Evolutionary conservation across 1,140 invertebrate species (phyloP).

Genomic region (Meloidogyne hapla): DNA sequence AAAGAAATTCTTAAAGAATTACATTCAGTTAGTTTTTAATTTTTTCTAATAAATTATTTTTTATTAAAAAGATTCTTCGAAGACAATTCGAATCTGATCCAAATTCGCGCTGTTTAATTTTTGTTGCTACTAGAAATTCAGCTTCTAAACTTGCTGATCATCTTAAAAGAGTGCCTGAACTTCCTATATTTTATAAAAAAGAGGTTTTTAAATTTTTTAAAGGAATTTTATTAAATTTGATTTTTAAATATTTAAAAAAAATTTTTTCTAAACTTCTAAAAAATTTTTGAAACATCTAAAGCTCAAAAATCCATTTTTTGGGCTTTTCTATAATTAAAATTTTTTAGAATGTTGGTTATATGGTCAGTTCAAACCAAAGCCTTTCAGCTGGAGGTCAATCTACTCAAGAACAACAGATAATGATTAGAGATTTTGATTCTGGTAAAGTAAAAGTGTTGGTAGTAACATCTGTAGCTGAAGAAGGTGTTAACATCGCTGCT

Average conservation of each 20-base stretch:
- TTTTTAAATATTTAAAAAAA: too few relatives aligned
- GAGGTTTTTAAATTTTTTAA: slow-evolving; percentile 12
- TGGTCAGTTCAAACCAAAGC: slow-evolving; percentile 46
- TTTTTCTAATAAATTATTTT: neutral
- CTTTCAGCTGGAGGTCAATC: slow-evolving; percentile 38
- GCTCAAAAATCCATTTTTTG: too few relatives aligned
- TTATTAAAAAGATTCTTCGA: slow-evolving; percentile 22
- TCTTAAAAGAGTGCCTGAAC: slow-evolving; percentile 23
- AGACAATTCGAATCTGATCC: slow-evolving; percentile 41
- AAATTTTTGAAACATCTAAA: too few relatives aligned
- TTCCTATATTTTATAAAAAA: slow-evolving; percentile 32
- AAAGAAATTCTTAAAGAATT: slow-evolving; percentile 37
- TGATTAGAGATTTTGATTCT: slow-evolving; percentile 35
- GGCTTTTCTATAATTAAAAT: too few relatives aligned
- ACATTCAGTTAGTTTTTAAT: slow-evolving; percentile 1
- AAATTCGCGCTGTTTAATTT: slow-evolving; percentile 48
- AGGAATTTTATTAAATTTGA: slow-evolving; percentile 27
- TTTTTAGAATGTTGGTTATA: slow-evolving; percentile 30
- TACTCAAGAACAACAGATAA: slow-evolving; percentile 29
- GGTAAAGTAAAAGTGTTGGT: slow-evolving; percentile 66
- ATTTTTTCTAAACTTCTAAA: too few relatives aligned
- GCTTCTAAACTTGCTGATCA: slow-evolving; percentile 37
- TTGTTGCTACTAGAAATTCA: slow-evolving; percentile 39
- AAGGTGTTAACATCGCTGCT: slow-evolving; percentile 64
- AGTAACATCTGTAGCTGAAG: slow-evolving; percentile 66